Percentiles rank a stretch among this genome's conserved stretches.
phyloP scores from a whole-genome alignment of 1,140 invertebrate species.

The Leptopilina clavipes region DNA sequence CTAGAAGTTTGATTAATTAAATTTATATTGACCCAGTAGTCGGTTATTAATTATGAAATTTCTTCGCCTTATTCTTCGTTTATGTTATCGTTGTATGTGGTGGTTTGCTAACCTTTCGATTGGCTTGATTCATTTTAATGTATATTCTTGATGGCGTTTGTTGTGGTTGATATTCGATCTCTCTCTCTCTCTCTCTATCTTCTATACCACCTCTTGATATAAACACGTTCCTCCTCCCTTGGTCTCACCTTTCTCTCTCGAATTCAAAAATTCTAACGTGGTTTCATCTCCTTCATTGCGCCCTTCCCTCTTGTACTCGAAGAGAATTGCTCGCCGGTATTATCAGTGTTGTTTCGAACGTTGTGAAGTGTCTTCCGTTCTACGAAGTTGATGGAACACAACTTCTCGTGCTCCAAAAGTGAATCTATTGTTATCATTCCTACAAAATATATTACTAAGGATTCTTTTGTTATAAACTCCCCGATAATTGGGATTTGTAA shows the following conservation, averaged over 20 bases:
- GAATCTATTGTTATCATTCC: background rate
- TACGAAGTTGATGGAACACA: background rate
- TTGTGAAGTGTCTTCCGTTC: constrained; percentile 42
- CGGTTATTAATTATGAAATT: no score
- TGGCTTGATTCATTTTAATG: background rate
- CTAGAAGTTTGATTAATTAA: no score
- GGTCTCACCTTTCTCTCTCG: constrained; percentile 25
- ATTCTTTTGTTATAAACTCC: background rate
- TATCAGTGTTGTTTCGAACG: constrained; percentile 54
- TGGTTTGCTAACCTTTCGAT: background rate
- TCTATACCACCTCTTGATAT: constrained; percentile 15
- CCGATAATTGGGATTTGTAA: background rate
- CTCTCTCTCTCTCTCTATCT: background rate
- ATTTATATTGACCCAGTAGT: no score
- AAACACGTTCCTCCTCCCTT: constrained; percentile 22
- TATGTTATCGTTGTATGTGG: background rate
- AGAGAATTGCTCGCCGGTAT: constrained; percentile 37
- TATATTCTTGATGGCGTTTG: constrained; percentile 22
- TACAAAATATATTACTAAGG: background rate
- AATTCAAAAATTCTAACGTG: constrained; percentile 14
- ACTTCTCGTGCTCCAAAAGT: constrained; percentile 1
- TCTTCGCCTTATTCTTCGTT: no score
- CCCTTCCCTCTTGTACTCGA: constrained; percentile 36
- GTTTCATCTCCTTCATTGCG: constrained; percentile 36
- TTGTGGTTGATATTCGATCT: background rate